These are phyloP conservation scores for Pseudochirops cupreus DNA, from an alignment of 2,797 vertebrate genomes.

Conservation along the genomic window DNA sequence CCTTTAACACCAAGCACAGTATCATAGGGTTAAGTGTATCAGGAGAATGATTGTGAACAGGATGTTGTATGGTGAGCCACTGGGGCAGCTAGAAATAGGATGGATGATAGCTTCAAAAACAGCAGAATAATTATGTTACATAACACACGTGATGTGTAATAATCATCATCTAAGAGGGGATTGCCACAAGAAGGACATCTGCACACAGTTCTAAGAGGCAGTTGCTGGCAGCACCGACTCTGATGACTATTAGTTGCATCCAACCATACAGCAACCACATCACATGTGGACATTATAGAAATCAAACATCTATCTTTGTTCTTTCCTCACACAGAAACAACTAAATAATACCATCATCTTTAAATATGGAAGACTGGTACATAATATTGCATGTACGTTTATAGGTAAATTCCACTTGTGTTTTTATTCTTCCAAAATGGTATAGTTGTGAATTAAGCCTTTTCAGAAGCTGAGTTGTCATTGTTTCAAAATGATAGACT, in stretches of 20 bases:
- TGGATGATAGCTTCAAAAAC: neutral
- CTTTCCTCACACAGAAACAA: neutral
- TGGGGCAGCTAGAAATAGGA: neutral
- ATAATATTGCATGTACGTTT: neutral
- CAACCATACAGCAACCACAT: neutral
- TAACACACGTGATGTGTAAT: neutral
- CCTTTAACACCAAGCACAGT: neutral
- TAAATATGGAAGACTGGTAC: slow-evolving; percentile 37
- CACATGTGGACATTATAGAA: neutral
- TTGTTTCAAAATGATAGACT: neutral
- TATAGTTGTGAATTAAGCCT: neutral
- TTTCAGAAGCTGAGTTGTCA: neutral
- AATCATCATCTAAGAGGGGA: neutral
- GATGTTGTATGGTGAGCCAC: neutral
- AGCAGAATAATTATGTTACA: neutral
- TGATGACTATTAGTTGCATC: neutral
- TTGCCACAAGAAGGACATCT: neutral
- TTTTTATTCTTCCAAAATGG: neutral
- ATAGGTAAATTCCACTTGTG: neutral
- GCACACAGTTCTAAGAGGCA: neutral
- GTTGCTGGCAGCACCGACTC: neutral
- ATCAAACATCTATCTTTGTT: slow-evolving; percentile 7
- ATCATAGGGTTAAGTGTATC: neutral
- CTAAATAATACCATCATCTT: slow-evolving; percentile 29
- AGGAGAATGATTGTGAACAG: neutral